Base-by-base conservation (phyloP, 2,888 invertebrate genomes). In the Agrotis segetum region DNA sequence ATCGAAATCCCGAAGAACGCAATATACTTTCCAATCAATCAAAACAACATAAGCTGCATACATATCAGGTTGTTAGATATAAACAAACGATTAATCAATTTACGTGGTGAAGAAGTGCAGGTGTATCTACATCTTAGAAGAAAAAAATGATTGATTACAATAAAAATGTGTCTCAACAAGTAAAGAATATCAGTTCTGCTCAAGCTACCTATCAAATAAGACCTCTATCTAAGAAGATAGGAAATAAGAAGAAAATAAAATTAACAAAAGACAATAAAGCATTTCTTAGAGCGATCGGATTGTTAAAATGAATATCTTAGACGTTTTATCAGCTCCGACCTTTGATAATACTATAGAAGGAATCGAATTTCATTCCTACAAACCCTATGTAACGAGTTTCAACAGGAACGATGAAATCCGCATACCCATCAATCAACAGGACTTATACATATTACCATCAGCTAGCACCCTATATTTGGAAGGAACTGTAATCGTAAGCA, bases 101-200 rank as follows among this genome's bases (percentile, higher is more conserved):
- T 64, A 17, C 64, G 64, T 1, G 64, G 64, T 64, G 64, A 64
- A 64, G 64, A 46, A 64, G 64, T 64, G 24, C 64, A 55, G 29
- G 7, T 64, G 0, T 64, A 64, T 64, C 24, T 64, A 6, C 40
- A 64, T 44, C 53, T 63, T 6, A 40, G 52, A 40, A 63, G 63
- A 63, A 63, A 63, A 63, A 52, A 53, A 24, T 53, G 21, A 63
- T 63, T 55, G 53, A 66, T 21, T 66, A 17, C 46, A 66, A 66
- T 34, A 66, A 61, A 61, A 21, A 61, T 62, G 50, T 9, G 9
- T 14, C 1, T 17, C 60, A 29, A n/a, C 29, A 49, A 34, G 7
- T 49, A 1, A 11, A 16, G 9, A 62, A 34, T 16, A 11, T 34
- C 62, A 62, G 50, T 62, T 19, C 62, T 0, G 1, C 29, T 34